phyloP scores from a whole-genome alignment of 2,113 vertebrate genomes.

The Megalops atlanticus region DNA sequence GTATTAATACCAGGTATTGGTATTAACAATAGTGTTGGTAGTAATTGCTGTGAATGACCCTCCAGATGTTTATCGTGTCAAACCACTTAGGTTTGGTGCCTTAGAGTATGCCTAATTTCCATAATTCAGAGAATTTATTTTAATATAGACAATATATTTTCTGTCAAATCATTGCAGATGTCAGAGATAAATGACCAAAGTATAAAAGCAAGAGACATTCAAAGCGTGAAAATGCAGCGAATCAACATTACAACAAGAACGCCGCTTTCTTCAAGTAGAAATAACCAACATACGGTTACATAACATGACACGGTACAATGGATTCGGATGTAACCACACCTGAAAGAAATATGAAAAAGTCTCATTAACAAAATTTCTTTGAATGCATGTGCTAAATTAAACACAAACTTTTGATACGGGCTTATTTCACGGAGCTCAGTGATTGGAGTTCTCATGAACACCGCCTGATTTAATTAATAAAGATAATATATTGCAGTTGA shows the following conservation, averaged over 20 bases:
- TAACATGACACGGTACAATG: neutral
- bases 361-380: neutral
- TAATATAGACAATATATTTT: neutral
- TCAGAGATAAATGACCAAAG: neutral
- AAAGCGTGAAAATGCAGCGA: neutral
- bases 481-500: constrained; percentile 19
- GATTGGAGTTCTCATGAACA: constrained; percentile 1
- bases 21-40: neutral
- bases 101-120: neutral
- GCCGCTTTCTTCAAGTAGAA: neutral
- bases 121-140: neutral
- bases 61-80: neutral
- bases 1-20: neutral
- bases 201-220: neutral
- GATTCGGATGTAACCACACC: constrained; percentile 7
- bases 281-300: neutral
- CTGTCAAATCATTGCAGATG: neutral
- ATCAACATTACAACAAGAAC: neutral
- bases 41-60: neutral
- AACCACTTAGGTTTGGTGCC: neutral
- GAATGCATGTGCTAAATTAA: neutral
- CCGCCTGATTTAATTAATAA: constrained; percentile 22
- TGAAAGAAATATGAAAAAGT: neutral
- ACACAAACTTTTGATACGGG: neutral
- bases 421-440: neutral